phyloP scores from a whole-genome alignment of 2,888 invertebrate species.

The Lobophora halterata region DNA sequence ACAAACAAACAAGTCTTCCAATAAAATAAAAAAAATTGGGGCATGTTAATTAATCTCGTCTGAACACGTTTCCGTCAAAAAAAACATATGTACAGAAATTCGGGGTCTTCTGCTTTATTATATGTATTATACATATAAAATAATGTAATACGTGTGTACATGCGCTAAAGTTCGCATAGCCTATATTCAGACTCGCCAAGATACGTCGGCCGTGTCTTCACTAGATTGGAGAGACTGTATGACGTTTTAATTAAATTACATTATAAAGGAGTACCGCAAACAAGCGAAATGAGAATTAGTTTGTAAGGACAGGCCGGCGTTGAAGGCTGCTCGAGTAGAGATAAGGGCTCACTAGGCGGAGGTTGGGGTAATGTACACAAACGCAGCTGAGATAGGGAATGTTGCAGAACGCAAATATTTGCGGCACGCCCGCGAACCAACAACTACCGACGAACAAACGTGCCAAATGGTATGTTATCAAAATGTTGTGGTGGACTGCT shows the following conservation, averaged over 20 bases:
- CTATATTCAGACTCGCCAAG: no score
- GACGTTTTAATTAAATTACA: slow-evolving; percentile 63
- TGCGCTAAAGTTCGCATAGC: no score
- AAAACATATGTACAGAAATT: no score
- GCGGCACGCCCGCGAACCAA: slow-evolving; percentile 36
- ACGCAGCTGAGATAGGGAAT: slow-evolving; percentile 55
- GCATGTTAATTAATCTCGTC: no score
- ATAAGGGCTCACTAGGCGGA: slow-evolving; percentile 59
- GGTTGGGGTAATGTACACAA: slow-evolving; percentile 60
- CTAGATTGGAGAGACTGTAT: no score
- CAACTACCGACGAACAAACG: slow-evolving; percentile 31
- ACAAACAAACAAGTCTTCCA: no score
- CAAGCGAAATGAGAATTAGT: slow-evolving; percentile 55
- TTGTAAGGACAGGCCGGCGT: slow-evolving; percentile 45
- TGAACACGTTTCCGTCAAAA: no score
- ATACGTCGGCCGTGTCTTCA: no score
- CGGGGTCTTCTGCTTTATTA: no score
- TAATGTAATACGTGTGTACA: no score
- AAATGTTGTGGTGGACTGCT: slow-evolving; percentile 13
- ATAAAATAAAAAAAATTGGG: no score
- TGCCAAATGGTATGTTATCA: slow-evolving; percentile 34
- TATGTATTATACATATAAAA: no score
- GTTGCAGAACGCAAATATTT: slow-evolving; percentile 66
- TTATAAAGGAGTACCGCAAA: slow-evolving; percentile 54
- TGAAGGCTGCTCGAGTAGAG: slow-evolving; percentile 54